Percentiles rank a stretch among this genome's conserved stretches.
phyloP scores from a whole-genome alignment of 1,140 invertebrate genomes.

The Ericerus pela region DNA sequence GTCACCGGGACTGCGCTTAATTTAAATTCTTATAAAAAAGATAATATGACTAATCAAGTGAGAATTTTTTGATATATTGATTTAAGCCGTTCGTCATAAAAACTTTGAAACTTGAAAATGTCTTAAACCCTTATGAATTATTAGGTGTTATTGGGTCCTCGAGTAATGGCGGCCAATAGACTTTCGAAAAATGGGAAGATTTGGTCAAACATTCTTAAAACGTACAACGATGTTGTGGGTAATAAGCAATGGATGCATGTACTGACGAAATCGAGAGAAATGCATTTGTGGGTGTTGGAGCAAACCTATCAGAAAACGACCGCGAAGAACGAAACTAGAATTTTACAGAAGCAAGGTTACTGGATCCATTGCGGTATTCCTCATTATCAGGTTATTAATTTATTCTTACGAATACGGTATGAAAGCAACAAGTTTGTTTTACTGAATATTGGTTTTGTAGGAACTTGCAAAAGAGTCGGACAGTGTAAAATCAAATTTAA shows the following conservation, averaged over 20 bases:
- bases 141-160: slow-evolving; percentile 56
- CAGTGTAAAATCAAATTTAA: not conserved
- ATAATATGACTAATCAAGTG: slow-evolving; percentile 33
- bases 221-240: slow-evolving; percentile 65
- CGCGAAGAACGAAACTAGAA: slow-evolving; percentile 49
- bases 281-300: slow-evolving; percentile 56
- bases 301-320: slow-evolving; percentile 58
- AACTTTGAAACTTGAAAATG: not conserved
- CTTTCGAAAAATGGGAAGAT: slow-evolving; percentile 49
- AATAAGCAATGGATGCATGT: slow-evolving; percentile 80
- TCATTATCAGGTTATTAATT: slow-evolving; percentile 44
- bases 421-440: not conserved
- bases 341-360: slow-evolving; percentile 47
- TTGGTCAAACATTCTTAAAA: slow-evolving; percentile 49
- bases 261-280: slow-evolving; percentile 37
- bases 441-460: not conserved
- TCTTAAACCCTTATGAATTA: too few relatives aligned
- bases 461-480: not conserved
- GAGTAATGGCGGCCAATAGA: slow-evolving; percentile 73
- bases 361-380: slow-evolving; percentile 70
- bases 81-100: not conserved
- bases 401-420: not conserved
- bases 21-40: slow-evolving; percentile 8
- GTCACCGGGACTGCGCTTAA: slow-evolving; percentile 7
- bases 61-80: slow-evolving; percentile 14